phyloP scores from a whole-genome alignment of 2,113 vertebrate species.

The Benitochromis conjunctus region DNA sequence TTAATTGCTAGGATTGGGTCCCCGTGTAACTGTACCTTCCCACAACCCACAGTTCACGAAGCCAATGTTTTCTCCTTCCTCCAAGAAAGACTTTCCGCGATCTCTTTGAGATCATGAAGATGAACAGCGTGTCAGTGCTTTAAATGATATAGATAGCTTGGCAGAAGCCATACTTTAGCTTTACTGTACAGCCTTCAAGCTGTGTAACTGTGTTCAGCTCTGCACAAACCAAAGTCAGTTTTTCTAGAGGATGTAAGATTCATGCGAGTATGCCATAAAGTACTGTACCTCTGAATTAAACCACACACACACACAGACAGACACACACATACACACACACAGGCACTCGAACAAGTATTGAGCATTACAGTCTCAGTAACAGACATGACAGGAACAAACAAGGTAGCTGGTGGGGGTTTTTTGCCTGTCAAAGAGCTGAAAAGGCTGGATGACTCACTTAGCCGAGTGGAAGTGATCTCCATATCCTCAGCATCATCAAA shows the following conservation, averaged over 20 bases:
- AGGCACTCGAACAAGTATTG: background rate
- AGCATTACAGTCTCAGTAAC: slow-evolving; percentile 24
- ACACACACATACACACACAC: background rate
- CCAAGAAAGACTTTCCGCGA: slow-evolving; percentile 33
- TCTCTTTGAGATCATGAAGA: slow-evolving; percentile 32
- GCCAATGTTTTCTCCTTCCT: slow-evolving; percentile 41
- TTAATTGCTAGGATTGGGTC: slow-evolving; percentile 73
- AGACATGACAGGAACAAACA: slow-evolving; percentile 59
- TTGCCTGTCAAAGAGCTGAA: slow-evolving; percentile 26
- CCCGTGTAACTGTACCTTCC: slow-evolving; percentile 66
- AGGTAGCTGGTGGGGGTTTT: slow-evolving; percentile 6
- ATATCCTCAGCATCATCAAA: slow-evolving; percentile 26
- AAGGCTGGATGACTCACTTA: slow-evolving; percentile 35
- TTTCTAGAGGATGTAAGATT: background rate
- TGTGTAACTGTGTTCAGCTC: background rate
- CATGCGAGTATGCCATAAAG: background rate
- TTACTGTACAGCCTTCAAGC: background rate
- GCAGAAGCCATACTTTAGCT: background rate
- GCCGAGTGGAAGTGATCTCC: slow-evolving; percentile 20
- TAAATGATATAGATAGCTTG: slow-evolving; percentile 20
- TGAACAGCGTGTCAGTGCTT: slow-evolving; percentile 11
- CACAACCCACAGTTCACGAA: slow-evolving; percentile 50
- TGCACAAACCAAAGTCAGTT: background rate
- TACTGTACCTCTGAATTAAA: background rate
- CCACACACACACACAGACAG: background rate